phyloP scores from a whole-genome alignment of 1,140 invertebrate genomes.

The Grapholita molesta region DNA sequence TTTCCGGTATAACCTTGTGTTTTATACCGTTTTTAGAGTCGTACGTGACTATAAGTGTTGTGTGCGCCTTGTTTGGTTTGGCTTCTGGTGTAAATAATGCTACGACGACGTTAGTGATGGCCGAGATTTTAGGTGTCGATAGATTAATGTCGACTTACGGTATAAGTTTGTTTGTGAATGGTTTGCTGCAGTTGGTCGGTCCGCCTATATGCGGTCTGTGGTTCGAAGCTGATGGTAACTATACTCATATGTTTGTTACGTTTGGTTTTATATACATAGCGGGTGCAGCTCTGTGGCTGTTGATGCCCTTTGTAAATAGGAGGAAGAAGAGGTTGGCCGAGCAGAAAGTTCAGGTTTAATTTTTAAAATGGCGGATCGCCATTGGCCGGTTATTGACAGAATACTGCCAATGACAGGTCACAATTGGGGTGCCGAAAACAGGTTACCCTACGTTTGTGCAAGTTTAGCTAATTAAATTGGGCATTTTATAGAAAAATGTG shows the following conservation, averaged over 20 bases:
- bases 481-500: too few relatives aligned
- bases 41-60: slow-evolving; percentile 80
- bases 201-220: slow-evolving; percentile 87
- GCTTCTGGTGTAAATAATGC: slow-evolving; percentile 91
- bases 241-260: slow-evolving; percentile 83
- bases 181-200: slow-evolving; percentile 87
- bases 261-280: slow-evolving; percentile 85
- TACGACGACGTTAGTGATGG: slow-evolving; percentile 90
- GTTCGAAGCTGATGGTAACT: slow-evolving; percentile 81
- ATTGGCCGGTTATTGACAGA: too few relatives aligned
- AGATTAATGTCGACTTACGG: slow-evolving; percentile 90
- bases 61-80: slow-evolving; percentile 87
- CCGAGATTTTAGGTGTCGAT: slow-evolving; percentile 89
- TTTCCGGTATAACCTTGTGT: slow-evolving; percentile 85
- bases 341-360: slow-evolving; percentile 5
- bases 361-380: too few relatives aligned
- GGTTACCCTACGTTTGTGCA: too few relatives aligned
- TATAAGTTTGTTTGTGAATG: slow-evolving; percentile 90
- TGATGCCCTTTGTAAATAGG: slow-evolving; percentile 84
- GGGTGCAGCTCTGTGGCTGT: slow-evolving; percentile 85
- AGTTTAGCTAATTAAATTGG: too few relatives aligned
- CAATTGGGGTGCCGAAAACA: too few relatives aligned
- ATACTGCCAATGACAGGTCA: too few relatives aligned
- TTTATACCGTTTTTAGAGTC: slow-evolving; percentile 82
- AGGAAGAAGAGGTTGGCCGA: slow-evolving; percentile 54